Percentiles rank a stretch among this genome's conserved stretches.
phyloP scores from a whole-genome alignment of 2,888 invertebrate genomes.

The Digitonthophagus gazella region DNA sequence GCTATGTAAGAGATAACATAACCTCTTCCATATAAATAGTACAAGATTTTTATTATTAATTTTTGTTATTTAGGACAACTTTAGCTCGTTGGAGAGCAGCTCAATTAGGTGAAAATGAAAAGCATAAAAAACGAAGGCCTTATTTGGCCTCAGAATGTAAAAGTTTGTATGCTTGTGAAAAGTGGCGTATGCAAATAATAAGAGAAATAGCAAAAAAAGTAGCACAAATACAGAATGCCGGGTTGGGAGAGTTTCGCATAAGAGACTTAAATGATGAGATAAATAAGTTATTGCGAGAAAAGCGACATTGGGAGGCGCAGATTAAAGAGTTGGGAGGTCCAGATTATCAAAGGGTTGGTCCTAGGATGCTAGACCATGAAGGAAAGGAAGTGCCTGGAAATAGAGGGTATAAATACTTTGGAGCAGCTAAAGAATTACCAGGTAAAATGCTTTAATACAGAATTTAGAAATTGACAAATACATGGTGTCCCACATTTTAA shows the following conservation, averaged over 20 bases:
- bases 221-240: conserved; percentile 98
- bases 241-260: conserved; percentile 97
- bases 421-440: conserved; percentile 96
- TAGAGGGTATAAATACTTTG: conserved; percentile 98
- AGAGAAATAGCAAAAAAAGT: conserved; percentile 98
- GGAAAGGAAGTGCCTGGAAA: conserved; percentile 97
- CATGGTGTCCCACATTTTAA: conserved; percentile 18
- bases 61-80: conserved; percentile 74
- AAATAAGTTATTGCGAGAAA: conserved; percentile 93
- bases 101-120: conserved; percentile 86
- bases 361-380: conserved; percentile 90
- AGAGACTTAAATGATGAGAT: conserved; percentile 99
- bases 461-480: conserved; percentile 19
- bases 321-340: conserved; percentile 94
- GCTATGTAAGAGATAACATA: conserved; percentile 83
- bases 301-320: conserved; percentile 97
- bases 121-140: conserved; percentile 82
- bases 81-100: conserved; percentile 97
- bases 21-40: neutral
- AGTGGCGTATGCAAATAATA: conserved; percentile 95
- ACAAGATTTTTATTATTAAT: neutral
- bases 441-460: conserved; percentile 55
- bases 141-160: conserved; percentile 94
- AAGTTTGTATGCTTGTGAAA: conserved; percentile 88
- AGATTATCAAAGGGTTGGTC: conserved; percentile 88